Conservation (phyloP, 2,888 invertebrate genomes). For the Gandaritis pyraliata region DNA sequence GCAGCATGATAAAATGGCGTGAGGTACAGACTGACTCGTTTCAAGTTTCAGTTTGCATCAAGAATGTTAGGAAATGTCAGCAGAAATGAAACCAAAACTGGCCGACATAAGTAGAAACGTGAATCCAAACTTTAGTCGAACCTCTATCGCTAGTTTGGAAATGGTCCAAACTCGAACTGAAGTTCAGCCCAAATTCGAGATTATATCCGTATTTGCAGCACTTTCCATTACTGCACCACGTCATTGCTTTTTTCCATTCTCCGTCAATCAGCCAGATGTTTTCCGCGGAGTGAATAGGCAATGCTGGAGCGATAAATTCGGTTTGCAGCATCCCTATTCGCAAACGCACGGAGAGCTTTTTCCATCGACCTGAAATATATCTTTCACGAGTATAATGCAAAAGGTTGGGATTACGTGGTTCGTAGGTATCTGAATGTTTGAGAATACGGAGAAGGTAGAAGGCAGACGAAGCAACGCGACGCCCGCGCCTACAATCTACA, state of each 20-base stretch:
- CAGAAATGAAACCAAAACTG: too few species aligned
- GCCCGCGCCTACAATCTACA: constrained; percentile 71
- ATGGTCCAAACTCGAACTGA: constrained; percentile 1
- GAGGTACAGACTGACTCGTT: too few species aligned
- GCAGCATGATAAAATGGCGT: too few species aligned
- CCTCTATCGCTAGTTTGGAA: background rate
- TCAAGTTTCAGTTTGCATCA: too few species aligned
- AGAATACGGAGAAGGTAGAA: constrained; percentile 37
- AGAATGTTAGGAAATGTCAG: too few species aligned
- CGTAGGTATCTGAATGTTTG: constrained; percentile 3
- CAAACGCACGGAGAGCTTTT: constrained; percentile 9
- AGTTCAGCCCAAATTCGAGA: constrained; percentile 4
- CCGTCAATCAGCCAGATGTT: constrained; percentile 71
- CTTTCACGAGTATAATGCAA: background rate
- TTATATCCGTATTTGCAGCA: constrained; percentile 15
- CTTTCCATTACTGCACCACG: constrained; percentile 20
- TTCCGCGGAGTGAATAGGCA: constrained; percentile 77
- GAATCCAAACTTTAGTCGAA: background rate
- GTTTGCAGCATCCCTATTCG: constrained; percentile 54
- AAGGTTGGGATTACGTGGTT: background rate
- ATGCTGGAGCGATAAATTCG: constrained; percentile 80
- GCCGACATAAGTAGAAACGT: too few species aligned
- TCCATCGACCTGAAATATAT: background rate
- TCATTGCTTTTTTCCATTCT: constrained; percentile 34
- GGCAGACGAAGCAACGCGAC: constrained; percentile 63